Base-by-base conservation (phyloP, 2,113 vertebrate genomes). In the Ptilonorhynchus violaceus region DNA sequence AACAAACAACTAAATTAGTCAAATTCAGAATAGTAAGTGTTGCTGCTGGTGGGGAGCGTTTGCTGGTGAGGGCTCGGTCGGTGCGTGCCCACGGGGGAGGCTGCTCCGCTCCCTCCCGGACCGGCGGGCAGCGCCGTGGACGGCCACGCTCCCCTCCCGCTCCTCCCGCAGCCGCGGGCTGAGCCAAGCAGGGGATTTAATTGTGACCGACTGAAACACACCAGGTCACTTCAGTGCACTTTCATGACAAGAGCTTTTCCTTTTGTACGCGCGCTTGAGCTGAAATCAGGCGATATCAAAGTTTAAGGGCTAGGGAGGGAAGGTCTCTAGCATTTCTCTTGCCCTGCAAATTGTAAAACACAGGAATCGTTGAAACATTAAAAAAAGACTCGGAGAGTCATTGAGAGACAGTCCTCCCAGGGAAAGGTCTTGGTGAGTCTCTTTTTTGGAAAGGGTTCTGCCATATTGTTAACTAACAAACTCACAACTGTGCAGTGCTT, bases 151-250 rank as follows among this genome's bases (percentile, higher is more conserved):
- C 41, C 53, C 35, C 62, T 27, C 55, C 69, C 60, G 68, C 77
- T 81, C 60, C 77, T 89, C 86, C 63, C 35, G 88, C 72, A 37
- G 18, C 50, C 52, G 77, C 77, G 59, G 86, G 79, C 83, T 58
- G 42, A 80, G 79, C 88, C 80, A 7, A 8, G 80, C 67, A 0
- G 60, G 91, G 91, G 10, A 63, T 94, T 83, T 78, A 56, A 80
- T 50, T 66, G 89, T 59, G 69, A 81, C 76, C 67, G 49, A 15
- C 50, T 68, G 4, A 37, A 90, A 63, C 62, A 49, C 76, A 13
- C 50, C 85, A 15, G 85, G 82, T 89, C 82, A 89, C 92, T 81
- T 7, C 95, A 76, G 84, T 87, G 58, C 85, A 42, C 91, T 72
- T 68, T 69, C 83, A 13, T 55, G 85, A 49, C 91, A 31, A 53